Conservation (phyloP, 92 coral and sea anemone species). For the Siderastrea siderea region DNA sequence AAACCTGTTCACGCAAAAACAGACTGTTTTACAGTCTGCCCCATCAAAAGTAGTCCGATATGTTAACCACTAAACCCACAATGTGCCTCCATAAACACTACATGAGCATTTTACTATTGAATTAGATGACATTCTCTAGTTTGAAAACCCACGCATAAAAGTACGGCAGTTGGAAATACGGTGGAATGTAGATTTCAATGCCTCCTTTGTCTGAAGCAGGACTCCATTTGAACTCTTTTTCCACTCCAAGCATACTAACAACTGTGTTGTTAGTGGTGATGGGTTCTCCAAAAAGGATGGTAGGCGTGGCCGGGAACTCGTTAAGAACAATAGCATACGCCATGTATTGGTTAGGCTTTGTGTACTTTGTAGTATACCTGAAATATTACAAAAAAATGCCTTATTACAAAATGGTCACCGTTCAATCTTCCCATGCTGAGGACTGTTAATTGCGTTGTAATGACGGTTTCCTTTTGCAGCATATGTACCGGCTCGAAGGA, state of each 20-base stretch:
- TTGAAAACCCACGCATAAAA: constrained; percentile 68
- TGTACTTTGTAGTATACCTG: constrained; percentile 15
- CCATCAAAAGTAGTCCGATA: too few species aligned
- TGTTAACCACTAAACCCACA: background rate
- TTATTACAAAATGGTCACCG: too few species aligned
- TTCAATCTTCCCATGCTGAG: background rate
- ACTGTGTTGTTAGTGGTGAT: constrained; percentile 15
- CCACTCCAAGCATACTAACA: constrained; percentile 52
- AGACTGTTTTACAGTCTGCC: too few species aligned
- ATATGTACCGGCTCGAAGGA: too few species aligned
- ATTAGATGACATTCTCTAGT: constrained; percentile 47
- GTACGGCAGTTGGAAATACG: constrained; percentile 54
- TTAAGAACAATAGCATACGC: constrained; percentile 5
- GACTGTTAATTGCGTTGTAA: background rate
- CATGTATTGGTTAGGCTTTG: background rate
- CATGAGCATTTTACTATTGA: background rate
- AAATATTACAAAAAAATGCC: background rate
- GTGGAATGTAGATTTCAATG: constrained; percentile 33
- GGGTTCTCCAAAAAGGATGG: constrained; percentile 47
- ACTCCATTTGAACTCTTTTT: constrained; percentile 38
- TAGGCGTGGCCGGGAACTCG: constrained; percentile 4
- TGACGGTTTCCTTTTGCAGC: too few species aligned
- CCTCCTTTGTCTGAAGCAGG: constrained; percentile 33
- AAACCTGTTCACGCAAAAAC: too few species aligned
- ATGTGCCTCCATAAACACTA: background rate